Base-by-base conservation (phyloP, 2,113 vertebrate genomes). In the Promerops cafer region DNA sequence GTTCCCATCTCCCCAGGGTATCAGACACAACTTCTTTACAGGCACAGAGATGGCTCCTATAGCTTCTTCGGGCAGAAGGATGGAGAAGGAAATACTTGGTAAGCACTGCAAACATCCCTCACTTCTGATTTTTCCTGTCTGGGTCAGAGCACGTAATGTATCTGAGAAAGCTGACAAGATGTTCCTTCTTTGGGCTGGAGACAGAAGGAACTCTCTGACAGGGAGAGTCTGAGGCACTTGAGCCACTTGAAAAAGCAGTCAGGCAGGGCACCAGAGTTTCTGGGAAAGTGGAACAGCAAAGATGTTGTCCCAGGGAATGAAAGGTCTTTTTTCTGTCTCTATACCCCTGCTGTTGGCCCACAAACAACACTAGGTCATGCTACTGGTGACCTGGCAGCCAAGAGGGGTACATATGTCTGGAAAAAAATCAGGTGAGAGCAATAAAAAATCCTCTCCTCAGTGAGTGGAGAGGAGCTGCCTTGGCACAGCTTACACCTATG, bases 31-130 rank as follows among this genome's bases (percentile, higher is more conserved):
- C 98, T 99, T 63, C 98, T 35, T 37, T 99, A 98, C 91, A 98
- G 97, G 87, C 98, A 98, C 30, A 49, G 76, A 4, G 98, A 99
- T 21, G 99, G 98, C 5, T 99, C 99, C n/a, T 99, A 98, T 94
- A 99, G 99, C 19, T 98, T 98, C 39, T 99, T 99, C 54, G 98
- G 99, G 33, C 97, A 94, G 35, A 72, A 15, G 2, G 98, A 99
- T 70, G 66, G 72, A 9, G 98, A 98, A 83, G 99, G 99, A 69
- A 99, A 99, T 86, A 98, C 99, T 57, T 99, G 99, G 99, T 99
- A 91, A 98, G 98, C 95, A 30, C 8, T 60, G 49, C 17, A 44
- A 65, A 54, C 33, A 37, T 63, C 24, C 16, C 40, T 80, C 16
- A 11, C 42, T 77, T 54, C 17, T 49, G 16, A 49, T 83, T 52